Evolutionary conservation across 2,113 vertebrate genomes (phyloP).

Genomic region (Petrocephalus zakoni): DNA sequence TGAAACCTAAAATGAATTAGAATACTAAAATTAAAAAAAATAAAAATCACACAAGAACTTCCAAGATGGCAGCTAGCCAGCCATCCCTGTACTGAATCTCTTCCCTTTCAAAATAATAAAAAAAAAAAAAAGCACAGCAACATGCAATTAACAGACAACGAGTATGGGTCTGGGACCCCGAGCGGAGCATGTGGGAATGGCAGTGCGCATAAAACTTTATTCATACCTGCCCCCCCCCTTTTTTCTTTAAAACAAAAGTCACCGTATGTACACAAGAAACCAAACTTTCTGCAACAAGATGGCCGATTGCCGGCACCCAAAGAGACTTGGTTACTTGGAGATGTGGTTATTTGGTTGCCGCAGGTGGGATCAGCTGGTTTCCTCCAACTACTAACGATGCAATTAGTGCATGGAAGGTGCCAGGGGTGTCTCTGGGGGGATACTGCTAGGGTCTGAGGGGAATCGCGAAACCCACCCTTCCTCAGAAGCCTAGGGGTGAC

Average conservation of each 20-base stretch:
- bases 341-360: neutral
- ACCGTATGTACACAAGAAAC: neutral
- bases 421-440: neutral
- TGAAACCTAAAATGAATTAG: neutral
- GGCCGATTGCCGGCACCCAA: neutral
- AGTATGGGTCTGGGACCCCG: neutral
- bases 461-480: neutral
- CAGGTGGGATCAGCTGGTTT: neutral
- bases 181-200: neutral
- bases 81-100: neutral
- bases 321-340: neutral
- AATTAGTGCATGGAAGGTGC: neutral
- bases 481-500: no score
- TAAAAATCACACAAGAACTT: neutral
- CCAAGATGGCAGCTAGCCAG: neutral
- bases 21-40: constrained; percentile 8
- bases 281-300: neutral
- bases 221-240: neutral
- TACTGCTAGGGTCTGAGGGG: neutral
- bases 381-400: neutral
- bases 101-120: constrained; percentile 6
- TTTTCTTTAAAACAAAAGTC: neutral
- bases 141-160: neutral
- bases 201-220: constrained; percentile 13
- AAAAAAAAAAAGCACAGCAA: neutral